phyloP scores from a whole-genome alignment of 2,113 vertebrate species.

The Diphyllodes magnificus region DNA sequence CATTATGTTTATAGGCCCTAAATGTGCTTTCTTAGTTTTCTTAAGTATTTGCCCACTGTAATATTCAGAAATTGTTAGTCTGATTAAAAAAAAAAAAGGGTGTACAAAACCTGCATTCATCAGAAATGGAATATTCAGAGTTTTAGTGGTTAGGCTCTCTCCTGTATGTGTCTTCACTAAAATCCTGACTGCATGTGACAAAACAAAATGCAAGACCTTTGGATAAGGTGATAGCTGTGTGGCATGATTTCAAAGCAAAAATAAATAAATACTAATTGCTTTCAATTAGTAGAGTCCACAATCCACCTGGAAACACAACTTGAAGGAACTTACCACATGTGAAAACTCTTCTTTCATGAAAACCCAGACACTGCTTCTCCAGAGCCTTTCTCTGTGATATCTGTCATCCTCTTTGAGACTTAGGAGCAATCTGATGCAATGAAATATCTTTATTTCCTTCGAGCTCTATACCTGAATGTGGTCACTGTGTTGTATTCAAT shows the following conservation, averaged over 20 bases:
- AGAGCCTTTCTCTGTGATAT: background rate
- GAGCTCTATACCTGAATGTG: background rate
- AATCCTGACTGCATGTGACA: background rate
- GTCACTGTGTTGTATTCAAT: background rate
- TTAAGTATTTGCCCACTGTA: background rate
- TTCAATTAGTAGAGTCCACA: background rate
- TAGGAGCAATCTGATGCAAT: background rate
- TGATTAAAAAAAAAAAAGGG: background rate
- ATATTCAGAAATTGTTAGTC: background rate
- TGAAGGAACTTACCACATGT: background rate
- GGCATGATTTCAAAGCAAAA: background rate
- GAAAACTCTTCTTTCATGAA: background rate
- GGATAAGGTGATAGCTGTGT: accelerated
- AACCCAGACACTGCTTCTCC: background rate
- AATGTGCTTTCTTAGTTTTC: background rate
- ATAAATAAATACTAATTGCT: background rate
- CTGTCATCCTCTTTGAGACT: background rate
- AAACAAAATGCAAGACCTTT: background rate
- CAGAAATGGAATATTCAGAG: background rate
- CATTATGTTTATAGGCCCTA: background rate
- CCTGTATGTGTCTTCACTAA: background rate
- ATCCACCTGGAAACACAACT: background rate
- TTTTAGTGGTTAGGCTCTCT: background rate
- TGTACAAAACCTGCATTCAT: background rate
- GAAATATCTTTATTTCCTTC: background rate